Conservation (phyloP, 2,113 vertebrate genomes). For the Poecile atricapillus region DNA sequence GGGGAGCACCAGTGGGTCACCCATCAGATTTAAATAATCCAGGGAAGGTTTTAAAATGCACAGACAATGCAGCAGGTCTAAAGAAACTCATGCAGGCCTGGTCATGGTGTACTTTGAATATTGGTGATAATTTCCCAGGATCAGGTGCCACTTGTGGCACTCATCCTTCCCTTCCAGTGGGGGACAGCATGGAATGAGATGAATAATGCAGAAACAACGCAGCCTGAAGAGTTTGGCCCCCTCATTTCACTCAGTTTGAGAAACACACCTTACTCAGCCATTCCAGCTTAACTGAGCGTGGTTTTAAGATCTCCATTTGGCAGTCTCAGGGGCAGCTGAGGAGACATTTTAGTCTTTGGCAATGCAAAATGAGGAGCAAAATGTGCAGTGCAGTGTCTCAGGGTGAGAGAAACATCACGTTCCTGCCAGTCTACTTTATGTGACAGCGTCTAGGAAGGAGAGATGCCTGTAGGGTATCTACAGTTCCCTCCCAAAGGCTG, state of each 20-base stretch:
- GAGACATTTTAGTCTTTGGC: not conserved
- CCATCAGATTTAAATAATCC: not conserved
- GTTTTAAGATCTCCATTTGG: not conserved
- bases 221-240: not conserved
- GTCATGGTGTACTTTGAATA: not conserved
- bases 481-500: not conserved
- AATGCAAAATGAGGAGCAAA: not conserved
- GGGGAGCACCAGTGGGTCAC: not conserved
- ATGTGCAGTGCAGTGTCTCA: not conserved
- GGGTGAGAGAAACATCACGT: not conserved
- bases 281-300: not conserved
- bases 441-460: rapidly evolving
- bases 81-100: not conserved
- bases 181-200: not conserved
- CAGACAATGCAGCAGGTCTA: not conserved
- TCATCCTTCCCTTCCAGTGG: not conserved
- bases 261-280: not conserved
- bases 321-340: not conserved
- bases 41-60: not conserved
- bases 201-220: not conserved
- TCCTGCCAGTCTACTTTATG: not conserved
- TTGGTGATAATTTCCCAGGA: not conserved
- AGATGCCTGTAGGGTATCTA: not conserved
- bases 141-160: not conserved
- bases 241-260: not conserved